Evolutionary conservation across 2,888 invertebrate genomes (phyloP), one percentile per base, ranked within the genome.

Genomic region (Aporophyla lueneburgensis): DNA sequence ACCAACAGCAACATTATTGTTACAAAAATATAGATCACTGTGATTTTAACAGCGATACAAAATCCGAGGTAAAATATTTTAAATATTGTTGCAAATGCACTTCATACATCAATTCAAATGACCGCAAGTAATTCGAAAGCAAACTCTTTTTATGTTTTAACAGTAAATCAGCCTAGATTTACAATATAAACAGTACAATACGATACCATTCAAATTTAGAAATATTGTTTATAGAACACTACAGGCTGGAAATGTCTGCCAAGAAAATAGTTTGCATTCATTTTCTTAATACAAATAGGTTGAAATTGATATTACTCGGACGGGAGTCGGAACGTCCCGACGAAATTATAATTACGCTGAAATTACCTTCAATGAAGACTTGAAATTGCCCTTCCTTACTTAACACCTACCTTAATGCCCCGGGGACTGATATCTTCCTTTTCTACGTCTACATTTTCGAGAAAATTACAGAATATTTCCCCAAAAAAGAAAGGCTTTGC

Each of bases 311-410:
- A 77, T 63, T 46, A 53, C 53, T 33, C 40, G 12, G 10, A 53
- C 3, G 16, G 7, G 16, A 63, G 40, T 24, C 56, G 9, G 33
- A 46, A 61, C 24, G 33, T 27, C 53, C 14, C n/a, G 27, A 27
- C 40, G 16, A 53, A 68, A 78, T 58, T 65, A 67, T 71, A 67
- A 80, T 83, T 79, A 49, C 24, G 65, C 27, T 78, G 53, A 53
- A 71, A 83, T 83, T 78, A 67, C 33, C 19, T 46, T 53, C 49
- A 78, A 83, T 83, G 66, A 53, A 58, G 78, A 71, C 79, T 62
- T 72, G 33, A 83, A 78, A 68, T 71, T 71, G 62, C 46, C n/a
- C 16, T 53, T 49, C 51, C 27, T 61, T 65, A 33, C 24, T 65
- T 65, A 62, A 65, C 53, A 53, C 53, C 56, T 74, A 75, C 58